Percentiles rank a stretch among this genome's conserved stretches.
phyloP scores from a whole-genome alignment of 2,113 vertebrate genomes.

The Castor canadensis region DNA sequence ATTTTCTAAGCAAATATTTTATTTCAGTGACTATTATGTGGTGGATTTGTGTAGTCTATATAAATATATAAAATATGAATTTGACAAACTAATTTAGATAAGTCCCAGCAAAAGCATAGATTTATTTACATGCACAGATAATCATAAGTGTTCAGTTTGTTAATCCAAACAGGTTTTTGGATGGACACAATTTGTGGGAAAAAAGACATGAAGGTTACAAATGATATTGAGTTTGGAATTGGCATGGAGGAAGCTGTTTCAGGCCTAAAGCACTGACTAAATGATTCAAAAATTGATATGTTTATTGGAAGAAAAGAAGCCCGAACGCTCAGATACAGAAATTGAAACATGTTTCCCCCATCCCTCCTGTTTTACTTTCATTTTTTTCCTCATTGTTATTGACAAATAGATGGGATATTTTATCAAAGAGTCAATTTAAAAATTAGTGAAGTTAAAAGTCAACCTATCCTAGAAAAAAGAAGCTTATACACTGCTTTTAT shows the following conservation, averaged over 20 bases:
- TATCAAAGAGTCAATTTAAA: background rate
- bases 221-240: background rate
- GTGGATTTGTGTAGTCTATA: background rate
- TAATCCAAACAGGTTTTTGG: background rate
- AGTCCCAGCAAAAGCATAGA: background rate
- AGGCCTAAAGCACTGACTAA: background rate
- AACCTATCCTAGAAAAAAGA: background rate
- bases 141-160: background rate
- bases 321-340: background rate
- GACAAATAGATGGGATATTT: background rate
- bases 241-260: background rate
- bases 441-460: background rate
- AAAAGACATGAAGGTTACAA: background rate
- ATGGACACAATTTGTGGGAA: background rate
- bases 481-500: background rate
- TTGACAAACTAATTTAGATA: background rate
- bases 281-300: background rate
- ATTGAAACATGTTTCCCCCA: background rate
- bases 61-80: background rate
- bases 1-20: constrained; percentile 49
- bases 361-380: background rate
- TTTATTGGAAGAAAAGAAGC: too few relatives aligned
- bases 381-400: background rate
- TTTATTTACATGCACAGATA: background rate
- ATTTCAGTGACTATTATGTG: background rate